Evolutionary conservation across 2,888 invertebrate genomes (phyloP), one percentile per base, ranked within the genome.

Genomic region (Blera fallax): DNA sequence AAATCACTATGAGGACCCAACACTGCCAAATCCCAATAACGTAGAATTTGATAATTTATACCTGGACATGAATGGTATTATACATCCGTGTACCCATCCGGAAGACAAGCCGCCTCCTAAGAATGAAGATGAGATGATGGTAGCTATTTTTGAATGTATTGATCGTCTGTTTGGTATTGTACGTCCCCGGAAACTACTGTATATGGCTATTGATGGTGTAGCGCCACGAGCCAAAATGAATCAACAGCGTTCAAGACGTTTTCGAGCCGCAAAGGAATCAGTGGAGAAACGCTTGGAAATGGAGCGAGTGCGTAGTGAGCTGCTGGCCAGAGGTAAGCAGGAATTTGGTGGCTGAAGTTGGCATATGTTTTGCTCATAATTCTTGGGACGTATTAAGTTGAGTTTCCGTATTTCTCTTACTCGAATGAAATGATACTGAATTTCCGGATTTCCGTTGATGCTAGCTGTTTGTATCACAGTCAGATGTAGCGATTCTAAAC

Each of bases 201-300:
- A 99, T 92, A 99, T 99, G 99, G 99, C 99, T 67, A 99, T 99
- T 92, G 99, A 99, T 93, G 99, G 99, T 87, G 99, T 99, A 94
- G 99, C 99, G 1, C 98, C 99, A 0, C 94, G 99, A 90, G 99
- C 99, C 0, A 99, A 99, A 93, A 99, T 99, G 99, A 99, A 99
- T 93, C 99, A 99, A 91, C 99, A 99, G 91, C 94, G 99, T 74
- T 99, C 99, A 0, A 94, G 99, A 87, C 94, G 99, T 89, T 99
- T 99, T 92, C 94, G 99, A 60, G 98, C 99, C 0, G 97, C 99
- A 0, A 99, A 99, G 91, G 99, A 99, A 92, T 94, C 96, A 0
- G 94, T 94, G 50, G 98, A 99, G 91, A 98, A 98, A 92, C 95
- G 96, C 27, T 94, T 95, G 18, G 98, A 98, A 92, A 95, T 99